Base-by-base conservation (phyloP, 2,113 vertebrate genomes). In the Corapipo altera region DNA sequence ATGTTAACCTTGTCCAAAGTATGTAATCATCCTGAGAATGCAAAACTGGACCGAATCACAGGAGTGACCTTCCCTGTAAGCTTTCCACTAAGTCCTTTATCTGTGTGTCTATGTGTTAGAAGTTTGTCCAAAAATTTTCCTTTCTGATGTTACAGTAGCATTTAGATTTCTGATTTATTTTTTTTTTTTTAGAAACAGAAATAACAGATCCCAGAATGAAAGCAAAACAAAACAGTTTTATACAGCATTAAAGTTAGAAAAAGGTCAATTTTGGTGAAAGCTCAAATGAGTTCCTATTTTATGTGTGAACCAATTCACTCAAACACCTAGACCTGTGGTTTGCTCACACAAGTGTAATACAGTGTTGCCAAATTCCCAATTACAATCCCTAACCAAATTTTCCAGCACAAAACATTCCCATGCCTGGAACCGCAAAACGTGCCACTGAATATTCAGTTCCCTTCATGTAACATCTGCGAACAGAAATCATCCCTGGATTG, bases 1-100 rank as follows among this genome's bases (percentile, higher is more conserved):
- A 93, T 54, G 37, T 85, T 94, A 93, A 75, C 76, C 44, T 84
- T 69, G 55, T 92, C 85, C 92, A 95, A 94, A 96, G 54, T 28
- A 46, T 6, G 21, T n/a, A 96, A 84, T 85, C 91, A 88, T 73
- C 66, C 83, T 72, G 57, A 85, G 91, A 93, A 95, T 58, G 83
- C 52, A 79, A 66, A 89, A 94, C 73, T 78, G 80, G 37, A 49
- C 70, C 57, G 61, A 72, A 78, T 80, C 88, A 87, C 61, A 73
- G 41, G 16, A 87, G 33, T 22, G 57, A 54, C 52, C 27, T 86
- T 80, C 72, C 48, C 49, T 69, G 23, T 44, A 91, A 75, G 57
- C 11, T 78, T 94, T 93, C 61, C 44, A 27, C 35, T 41, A 9
- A 2, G 15, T 33, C 73, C 65, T 91, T 83, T 80, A 74, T 91